Evolutionary conservation across 1,140 invertebrate species (phyloP).

Genomic region (Apis laboriosa): DNA sequence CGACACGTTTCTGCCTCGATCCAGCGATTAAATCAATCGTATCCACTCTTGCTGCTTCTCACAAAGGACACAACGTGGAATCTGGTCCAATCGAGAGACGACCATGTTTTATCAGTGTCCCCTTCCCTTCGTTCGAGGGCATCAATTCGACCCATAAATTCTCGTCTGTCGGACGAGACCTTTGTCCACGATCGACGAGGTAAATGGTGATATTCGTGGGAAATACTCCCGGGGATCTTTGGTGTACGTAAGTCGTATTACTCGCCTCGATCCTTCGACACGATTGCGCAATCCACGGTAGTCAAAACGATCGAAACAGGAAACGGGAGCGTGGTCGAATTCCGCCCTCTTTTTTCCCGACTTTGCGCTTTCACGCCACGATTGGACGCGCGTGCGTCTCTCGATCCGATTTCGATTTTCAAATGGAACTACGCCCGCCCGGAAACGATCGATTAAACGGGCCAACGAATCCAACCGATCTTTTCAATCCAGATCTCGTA

Average conservation of each 20-base stretch:
- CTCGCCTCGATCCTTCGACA: constrained; percentile 50
- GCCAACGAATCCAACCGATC: not conserved
- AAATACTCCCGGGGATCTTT: constrained; percentile 35
- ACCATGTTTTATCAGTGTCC: not conserved
- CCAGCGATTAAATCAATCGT: constrained; percentile 8
- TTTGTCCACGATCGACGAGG: constrained; percentile 42
- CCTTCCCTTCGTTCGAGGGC: not conserved
- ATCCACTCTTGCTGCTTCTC: too few relatives aligned
- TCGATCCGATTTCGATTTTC: not conserved
- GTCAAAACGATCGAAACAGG: constrained; percentile 64
- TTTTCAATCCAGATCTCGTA: not conserved
- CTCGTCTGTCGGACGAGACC: constrained; percentile 5
- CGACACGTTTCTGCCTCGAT: not conserved
- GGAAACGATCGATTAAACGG: not conserved
- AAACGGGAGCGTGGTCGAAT: constrained; percentile 57
- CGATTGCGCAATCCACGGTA: constrained; percentile 52
- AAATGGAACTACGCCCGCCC: not conserved
- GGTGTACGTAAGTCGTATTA: constrained; percentile 47
- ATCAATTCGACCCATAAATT: constrained; percentile 55
- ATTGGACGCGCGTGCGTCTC: constrained; percentile 18
- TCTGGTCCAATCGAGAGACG: not conserved
- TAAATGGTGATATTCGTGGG: constrained; percentile 54
- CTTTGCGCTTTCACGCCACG: constrained; percentile 45
- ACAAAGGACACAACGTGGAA: not conserved
- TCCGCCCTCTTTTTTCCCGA: constrained; percentile 60